Evolutionary conservation across 2,888 invertebrate species (phyloP).

Genomic region (Phaedon cochleariae): DNA sequence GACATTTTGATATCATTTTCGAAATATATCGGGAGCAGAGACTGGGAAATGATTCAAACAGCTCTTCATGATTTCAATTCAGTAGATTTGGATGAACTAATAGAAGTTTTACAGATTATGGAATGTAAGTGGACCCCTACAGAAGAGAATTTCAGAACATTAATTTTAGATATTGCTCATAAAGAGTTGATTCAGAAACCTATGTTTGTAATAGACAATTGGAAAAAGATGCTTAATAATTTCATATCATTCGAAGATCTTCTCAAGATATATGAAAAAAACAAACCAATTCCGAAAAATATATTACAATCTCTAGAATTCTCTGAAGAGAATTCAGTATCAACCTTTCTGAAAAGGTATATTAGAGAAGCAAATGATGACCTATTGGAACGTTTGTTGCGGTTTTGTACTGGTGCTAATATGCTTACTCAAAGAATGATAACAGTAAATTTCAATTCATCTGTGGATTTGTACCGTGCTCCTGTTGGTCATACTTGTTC

Average conservation of each 20-base stretch:
- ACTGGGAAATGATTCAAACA: neutral
- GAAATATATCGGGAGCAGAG: neutral
- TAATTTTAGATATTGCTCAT: neutral
- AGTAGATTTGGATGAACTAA: neutral
- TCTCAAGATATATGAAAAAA: no score
- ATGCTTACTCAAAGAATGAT: neutral
- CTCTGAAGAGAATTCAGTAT: neutral
- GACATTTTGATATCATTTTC: neutral
- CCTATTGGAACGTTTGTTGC: neutral
- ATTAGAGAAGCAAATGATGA: neutral
- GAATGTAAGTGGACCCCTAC: neutral
- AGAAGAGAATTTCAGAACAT: no score
- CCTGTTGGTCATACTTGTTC: no score
- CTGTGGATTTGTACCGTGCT: no score
- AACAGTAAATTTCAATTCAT: neutral
- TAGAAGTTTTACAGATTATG: neutral
- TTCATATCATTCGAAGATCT: no score
- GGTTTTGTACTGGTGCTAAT: neutral
- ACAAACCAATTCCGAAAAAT: neutral
- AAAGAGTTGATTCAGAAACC: neutral
- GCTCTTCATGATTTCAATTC: neutral
- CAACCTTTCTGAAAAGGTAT: neutral
- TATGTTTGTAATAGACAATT: neutral
- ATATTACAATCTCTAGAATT: neutral
- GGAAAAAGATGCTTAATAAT: no score